These are phyloP conservation scores for Stenurella melanura DNA, from an alignment of 2,888 invertebrate species.

Conservation along the genomic window DNA sequence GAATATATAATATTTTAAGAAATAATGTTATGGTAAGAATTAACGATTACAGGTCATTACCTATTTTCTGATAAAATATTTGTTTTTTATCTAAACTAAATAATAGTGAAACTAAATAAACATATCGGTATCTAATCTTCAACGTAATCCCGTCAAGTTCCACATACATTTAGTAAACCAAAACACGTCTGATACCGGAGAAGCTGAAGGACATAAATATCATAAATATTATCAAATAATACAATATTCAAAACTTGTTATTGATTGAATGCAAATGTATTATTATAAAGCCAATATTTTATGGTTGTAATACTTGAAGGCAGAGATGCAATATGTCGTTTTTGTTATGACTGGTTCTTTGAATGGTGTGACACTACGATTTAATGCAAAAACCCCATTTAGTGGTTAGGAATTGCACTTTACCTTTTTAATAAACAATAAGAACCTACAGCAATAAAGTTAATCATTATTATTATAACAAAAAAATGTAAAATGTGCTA, in stretches of 20 bases:
- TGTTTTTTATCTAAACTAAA: slow-evolving; percentile 34
- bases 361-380: neutral
- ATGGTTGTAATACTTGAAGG: neutral
- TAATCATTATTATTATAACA: no score
- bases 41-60: neutral
- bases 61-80: neutral
- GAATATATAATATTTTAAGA: no score
- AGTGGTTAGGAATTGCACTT: neutral
- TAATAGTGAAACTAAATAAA: neutral
- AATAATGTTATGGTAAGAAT: no score
- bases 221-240: slow-evolving; percentile 15
- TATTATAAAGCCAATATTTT: slow-evolving; percentile 8
- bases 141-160: neutral
- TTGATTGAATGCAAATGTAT: neutral
- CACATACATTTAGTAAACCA: slow-evolving; percentile 9
- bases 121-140: neutral
- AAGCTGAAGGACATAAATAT: slow-evolving; percentile 17
- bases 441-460: no score
- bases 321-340: neutral
- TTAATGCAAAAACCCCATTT: neutral
- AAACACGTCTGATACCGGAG: slow-evolving; percentile 24
- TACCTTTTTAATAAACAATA: neutral
- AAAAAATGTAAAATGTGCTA: neutral
- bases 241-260: neutral
- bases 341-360: slow-evolving; percentile 12